A percentile compares a stretch with the other conserved stretches of the same genome.
These are phyloP conservation scores for Mormyrus hasselquistii DNA, from an alignment of 2,797 vertebrate species.

Conservation along the genomic window DNA sequence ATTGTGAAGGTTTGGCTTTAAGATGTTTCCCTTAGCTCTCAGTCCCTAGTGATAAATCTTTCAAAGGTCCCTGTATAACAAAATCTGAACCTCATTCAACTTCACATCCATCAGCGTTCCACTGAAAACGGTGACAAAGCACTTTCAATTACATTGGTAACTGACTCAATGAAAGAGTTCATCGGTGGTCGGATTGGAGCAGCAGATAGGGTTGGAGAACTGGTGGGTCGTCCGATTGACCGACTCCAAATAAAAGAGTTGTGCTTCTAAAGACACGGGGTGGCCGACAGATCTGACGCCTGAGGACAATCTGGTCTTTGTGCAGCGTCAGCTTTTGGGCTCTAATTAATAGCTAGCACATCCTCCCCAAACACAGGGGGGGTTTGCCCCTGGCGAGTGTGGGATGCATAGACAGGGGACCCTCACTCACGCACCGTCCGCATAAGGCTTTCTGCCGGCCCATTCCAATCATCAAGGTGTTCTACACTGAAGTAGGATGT, in stretches of 20 bases:
- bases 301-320: constrained; percentile 69
- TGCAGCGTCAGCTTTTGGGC: constrained; percentile 64
- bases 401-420: background rate
- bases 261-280: constrained; percentile 54
- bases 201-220: constrained; percentile 40
- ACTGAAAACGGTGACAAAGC: constrained; percentile 85
- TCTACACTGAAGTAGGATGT: background rate
- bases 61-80: constrained; percentile 73
- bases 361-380: constrained; percentile 49
- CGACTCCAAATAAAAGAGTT: constrained; percentile 57
- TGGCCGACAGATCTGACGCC: constrained; percentile 52
- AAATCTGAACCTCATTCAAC: constrained; percentile 88
- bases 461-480: background rate
- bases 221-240: constrained; percentile 63
- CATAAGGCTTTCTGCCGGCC: background rate
- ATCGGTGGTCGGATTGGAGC: constrained; percentile 54
- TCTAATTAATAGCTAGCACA: constrained; percentile 71
- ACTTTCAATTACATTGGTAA: constrained; percentile 78
- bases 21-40: constrained; percentile 71
- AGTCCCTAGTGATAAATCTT: constrained; percentile 79
- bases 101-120: constrained; percentile 87
- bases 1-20: constrained; percentile 57
- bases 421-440: background rate
- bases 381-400: background rate
- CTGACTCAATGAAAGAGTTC: constrained; percentile 72